Evolutionary conservation across 2,113 vertebrate species (phyloP), one percentile per base, ranked within the genome.

Genomic region (Numenius arquata): DNA sequence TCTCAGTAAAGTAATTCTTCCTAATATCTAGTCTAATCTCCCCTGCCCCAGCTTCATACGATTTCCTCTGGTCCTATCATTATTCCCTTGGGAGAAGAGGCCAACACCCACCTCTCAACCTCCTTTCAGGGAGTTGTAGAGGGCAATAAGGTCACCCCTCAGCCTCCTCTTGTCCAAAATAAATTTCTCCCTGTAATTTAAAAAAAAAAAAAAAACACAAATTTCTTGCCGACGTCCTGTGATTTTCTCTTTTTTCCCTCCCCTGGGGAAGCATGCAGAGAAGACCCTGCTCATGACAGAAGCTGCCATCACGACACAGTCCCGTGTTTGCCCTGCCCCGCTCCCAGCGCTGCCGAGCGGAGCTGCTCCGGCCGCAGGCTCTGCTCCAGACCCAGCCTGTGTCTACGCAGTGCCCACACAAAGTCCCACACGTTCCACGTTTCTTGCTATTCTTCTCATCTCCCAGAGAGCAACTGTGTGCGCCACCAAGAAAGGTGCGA

Each of bases 381-480:
- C 47, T 11, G 32, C 47, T 50, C 52, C 67, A 43, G 52, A n/a
- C 22, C 48, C 14, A 58, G 30, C 26, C 73, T 11, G 22, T 2
- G 1, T 2, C 47, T 1, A 4, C 22, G 11, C 3, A 6, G 9
- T 66, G 45, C 65, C 38, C 80, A 13, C 48, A 5, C 26, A 1
- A 43, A 70, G 32, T 11, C 34, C 18, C 7, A 6, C 61, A 8
- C 0, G 0, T 38, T 40, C 80, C 68, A 2, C 0, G 0, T 34
- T 61, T 77, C 63, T 43, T 9, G 23, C 45, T 16, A 0, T 34
- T 48, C 47, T 30, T 21, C 68, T 77, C 26, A 4, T 22, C 58
- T 67, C 32, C 65, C 6, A 5, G 53, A 40, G 22, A 34, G 12
- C 29, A 68, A 59, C 45, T 2, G 7, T 20, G 15, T 2, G n/a